phyloP scores from a whole-genome alignment of 2,888 invertebrate genomes.

The Nezara viridula region DNA sequence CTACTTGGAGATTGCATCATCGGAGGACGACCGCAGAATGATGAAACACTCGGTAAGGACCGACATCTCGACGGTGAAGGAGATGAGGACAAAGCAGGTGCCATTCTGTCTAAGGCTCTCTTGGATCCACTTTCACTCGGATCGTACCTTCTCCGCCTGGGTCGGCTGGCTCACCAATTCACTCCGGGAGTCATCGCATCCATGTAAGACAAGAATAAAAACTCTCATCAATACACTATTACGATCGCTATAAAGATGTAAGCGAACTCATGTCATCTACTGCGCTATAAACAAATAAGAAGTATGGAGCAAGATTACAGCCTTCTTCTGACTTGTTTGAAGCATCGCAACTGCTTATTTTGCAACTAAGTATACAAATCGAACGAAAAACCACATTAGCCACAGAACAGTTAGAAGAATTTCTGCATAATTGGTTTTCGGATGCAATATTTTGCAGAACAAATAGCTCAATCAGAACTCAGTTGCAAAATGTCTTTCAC shows the following conservation, averaged over 20 bases:
- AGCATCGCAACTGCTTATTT: neutral
- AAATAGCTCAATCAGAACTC: neutral
- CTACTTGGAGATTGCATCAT: neutral
- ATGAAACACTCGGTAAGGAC: neutral
- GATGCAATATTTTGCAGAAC: conserved; percentile 16
- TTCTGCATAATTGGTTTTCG: neutral
- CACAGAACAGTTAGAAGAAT: neutral
- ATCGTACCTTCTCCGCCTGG: neutral
- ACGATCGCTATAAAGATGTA: neutral
- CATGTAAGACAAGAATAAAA: too few relatives aligned
- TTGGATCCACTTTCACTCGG: neutral
- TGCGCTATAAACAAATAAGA: neutral
- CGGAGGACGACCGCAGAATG: neutral
- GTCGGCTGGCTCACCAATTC: neutral
- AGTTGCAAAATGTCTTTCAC: neutral
- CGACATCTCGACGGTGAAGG: neutral
- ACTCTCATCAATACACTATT: too few relatives aligned
- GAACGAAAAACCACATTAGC: conserved; percentile 10
- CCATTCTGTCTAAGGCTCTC: neutral
- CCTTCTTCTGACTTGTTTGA: neutral
- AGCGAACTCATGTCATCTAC: neutral
- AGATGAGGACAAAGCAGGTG: neutral
- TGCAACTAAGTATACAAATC: neutral
- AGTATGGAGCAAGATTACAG: neutral
- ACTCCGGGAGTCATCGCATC: too few relatives aligned